Conservation (phyloP, 2,113 vertebrate genomes). For the Prionailurus viverrinus region DNA sequence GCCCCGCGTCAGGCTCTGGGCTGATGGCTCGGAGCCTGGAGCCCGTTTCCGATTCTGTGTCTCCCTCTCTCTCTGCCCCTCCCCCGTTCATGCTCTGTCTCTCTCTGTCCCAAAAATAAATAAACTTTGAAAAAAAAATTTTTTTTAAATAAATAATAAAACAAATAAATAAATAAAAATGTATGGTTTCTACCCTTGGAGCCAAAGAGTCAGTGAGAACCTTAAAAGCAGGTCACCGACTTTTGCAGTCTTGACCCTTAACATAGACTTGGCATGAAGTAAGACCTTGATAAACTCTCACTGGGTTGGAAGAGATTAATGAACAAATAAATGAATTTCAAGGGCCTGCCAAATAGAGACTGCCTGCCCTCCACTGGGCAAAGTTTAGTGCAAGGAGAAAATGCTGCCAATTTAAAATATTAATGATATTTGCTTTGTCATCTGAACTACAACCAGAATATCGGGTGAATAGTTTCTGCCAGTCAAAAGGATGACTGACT, state of each 20-base stretch:
- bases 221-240: not conserved
- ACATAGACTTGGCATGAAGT: not conserved
- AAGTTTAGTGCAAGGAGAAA: slow-evolving; percentile 34
- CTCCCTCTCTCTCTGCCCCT: too few relatives aligned
- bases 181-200: not conserved
- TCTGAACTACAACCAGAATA: slow-evolving; percentile 44
- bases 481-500: not conserved
- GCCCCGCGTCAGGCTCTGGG: too few relatives aligned
- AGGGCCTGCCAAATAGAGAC: not conserved
- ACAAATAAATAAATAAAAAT: not conserved
- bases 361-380: not conserved
- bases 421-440: not conserved
- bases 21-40: too few relatives aligned
- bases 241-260: not conserved
- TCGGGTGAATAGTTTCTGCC: slow-evolving; percentile 11
- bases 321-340: not conserved
- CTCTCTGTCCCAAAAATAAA: too few relatives aligned
- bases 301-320: not conserved
- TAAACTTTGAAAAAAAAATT: too few relatives aligned
- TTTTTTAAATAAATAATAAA: too few relatives aligned
- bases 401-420: slow-evolving; percentile 38
- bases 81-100: too few relatives aligned
- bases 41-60: too few relatives aligned
- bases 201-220: not conserved
- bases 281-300: not conserved